A percentile compares a stretch with the other conserved stretches of the same genome.
Conservation (phyloP, 2,888 invertebrate species). For the Chydorus sphaericus region DNA sequence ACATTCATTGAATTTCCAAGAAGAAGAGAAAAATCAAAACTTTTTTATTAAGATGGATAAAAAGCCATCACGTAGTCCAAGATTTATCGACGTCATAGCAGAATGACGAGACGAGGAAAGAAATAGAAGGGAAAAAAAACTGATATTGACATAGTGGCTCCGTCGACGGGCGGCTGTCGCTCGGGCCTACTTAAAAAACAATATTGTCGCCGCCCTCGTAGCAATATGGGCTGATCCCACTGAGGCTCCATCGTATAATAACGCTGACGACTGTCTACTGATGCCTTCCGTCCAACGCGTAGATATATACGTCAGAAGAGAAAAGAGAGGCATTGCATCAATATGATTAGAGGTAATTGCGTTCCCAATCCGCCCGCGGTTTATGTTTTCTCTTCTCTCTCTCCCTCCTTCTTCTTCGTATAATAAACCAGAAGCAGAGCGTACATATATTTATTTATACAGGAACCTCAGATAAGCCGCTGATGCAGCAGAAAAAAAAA, state of each 20-base stretch:
- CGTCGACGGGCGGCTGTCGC: no score
- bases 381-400: not conserved
- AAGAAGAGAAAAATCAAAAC: not conserved
- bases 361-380: not conserved
- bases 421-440: not conserved
- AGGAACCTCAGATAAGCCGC: not conserved
- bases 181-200: conserved; percentile 5
- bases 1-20: not conserved
- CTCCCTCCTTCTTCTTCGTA: not conserved
- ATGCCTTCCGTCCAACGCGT: not conserved
- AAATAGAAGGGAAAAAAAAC: no score
- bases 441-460: not conserved
- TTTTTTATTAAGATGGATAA: no score
- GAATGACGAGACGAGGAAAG: not conserved
- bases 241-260: no score
- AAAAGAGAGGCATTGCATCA: not conserved
- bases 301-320: not conserved
- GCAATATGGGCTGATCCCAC: not conserved
- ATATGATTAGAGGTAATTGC: conserved; percentile 1
- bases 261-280: not conserved
- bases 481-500: not conserved
- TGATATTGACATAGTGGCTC: no score
- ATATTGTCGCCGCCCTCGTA: not conserved
- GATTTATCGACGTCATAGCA: no score
- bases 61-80: no score